Evolutionary conservation across 2,888 invertebrate species (phyloP), one percentile per base, ranked within the genome.

Genomic region (Drosophila ezoana): DNA sequence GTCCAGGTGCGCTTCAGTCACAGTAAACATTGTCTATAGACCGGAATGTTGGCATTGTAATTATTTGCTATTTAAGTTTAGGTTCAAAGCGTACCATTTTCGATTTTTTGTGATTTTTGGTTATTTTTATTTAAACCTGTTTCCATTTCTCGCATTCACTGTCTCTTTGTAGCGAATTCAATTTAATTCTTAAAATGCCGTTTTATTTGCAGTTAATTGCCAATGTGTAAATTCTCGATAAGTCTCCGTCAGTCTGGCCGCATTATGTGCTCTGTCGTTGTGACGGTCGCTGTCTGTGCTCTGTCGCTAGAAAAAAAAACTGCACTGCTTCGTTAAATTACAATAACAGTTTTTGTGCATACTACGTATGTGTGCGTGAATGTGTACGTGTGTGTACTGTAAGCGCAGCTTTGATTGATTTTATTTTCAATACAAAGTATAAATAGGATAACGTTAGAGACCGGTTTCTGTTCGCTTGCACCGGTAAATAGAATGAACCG

Each of bases 391-490:
- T 23, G 16, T 57, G 52, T 40, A 44, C 35, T 56, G 35, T 44
- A 60, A 68, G 47, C 59, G 37, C 20, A 52, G 51, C 54, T 49
- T 54, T 57, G 60, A 65, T 72, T 69, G 52, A 59, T 67, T 63
- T 40, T 62, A 62, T 58, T 44, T 67, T 59, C 56, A 32, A 48
- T 57, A 48, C 18, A 47, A 38, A 18, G 28, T 32, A 28, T 28
- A 56, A 59, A 60, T 53, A 43, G 48, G 48, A 74, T 63, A 49
- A 49, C 13, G 60, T 58, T 47, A 47, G 16, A 49, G 60, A 74
- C 60, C 69, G 69, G 74, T 74, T 74, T 70, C 32, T 33, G 47
- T 16, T 38, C 20, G 49, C 48, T 62, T 40, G 38, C 54, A 58
- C 54, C 58, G 54, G 35, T 58, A 58, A 44, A 47, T 54, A n/a